These are phyloP conservation scores for Myotis lucifugus DNA, from an alignment of 2,113 vertebrate species.

Conservation along the genomic window DNA sequence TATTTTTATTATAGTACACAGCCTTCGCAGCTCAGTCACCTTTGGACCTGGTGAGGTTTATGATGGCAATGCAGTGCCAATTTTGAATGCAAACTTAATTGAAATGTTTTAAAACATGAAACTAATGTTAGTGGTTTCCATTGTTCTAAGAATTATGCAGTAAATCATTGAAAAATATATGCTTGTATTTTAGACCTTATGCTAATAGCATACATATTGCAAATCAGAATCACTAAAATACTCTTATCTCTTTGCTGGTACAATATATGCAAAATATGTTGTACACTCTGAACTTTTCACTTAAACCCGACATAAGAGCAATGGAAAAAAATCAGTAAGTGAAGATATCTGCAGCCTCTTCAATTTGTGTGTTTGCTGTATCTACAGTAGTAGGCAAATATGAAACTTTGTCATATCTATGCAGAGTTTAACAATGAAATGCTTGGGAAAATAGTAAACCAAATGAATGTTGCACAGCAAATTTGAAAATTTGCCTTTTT, in stretches of 20 bases:
- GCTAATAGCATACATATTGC: slow-evolving; percentile 34
- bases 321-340: slow-evolving; percentile 34
- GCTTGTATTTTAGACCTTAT: slow-evolving; percentile 41
- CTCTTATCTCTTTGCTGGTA: slow-evolving; percentile 3
- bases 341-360: slow-evolving; percentile 8
- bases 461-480: slow-evolving; percentile 43
- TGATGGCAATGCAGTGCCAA: neutral
- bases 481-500: slow-evolving; percentile 67
- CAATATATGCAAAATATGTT: neutral
- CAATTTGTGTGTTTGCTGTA: slow-evolving; percentile 35
- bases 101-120: slow-evolving; percentile 49
- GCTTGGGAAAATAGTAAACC: slow-evolving; percentile 56
- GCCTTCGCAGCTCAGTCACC: neutral
- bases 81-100: slow-evolving; percentile 20
- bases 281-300: slow-evolving; percentile 33
- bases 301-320: slow-evolving; percentile 27
- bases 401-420: slow-evolving; percentile 28
- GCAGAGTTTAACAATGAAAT: slow-evolving; percentile 61
- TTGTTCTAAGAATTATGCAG: slow-evolving; percentile 43
- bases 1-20: neutral
- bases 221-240: slow-evolving; percentile 41
- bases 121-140: neutral
- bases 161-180: slow-evolving; percentile 31
- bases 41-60: neutral
- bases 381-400: slow-evolving; percentile 38